Conservation (phyloP, 2,113 vertebrate species). For the Laticauda laticaudata region DNA sequence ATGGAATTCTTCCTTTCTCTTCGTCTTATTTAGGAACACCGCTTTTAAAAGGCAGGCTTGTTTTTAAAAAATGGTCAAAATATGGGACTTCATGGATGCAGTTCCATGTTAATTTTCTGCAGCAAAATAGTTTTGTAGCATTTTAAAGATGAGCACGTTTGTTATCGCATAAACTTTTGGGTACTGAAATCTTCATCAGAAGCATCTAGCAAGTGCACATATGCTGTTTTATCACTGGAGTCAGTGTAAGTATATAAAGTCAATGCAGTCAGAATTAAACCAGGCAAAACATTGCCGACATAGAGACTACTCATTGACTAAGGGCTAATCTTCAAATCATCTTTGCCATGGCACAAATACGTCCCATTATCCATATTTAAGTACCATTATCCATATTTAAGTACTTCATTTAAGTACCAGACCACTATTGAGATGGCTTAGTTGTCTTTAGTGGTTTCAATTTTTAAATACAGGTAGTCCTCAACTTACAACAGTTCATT, state of each 20-base stretch:
- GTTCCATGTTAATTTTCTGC: neutral
- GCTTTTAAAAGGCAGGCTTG: neutral
- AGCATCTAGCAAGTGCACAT: neutral
- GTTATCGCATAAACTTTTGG: neutral
- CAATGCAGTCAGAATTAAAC: neutral
- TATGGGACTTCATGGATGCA: neutral
- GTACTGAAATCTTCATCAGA: neutral
- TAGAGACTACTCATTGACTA: neutral
- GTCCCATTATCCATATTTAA: neutral
- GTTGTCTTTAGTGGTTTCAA: neutral
- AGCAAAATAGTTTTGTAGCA: neutral
- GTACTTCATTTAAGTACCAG: neutral
- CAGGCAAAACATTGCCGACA: neutral
- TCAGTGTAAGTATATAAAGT: neutral
- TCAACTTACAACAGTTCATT: too few species aligned
- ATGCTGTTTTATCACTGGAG: neutral
- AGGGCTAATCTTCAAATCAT: neutral
- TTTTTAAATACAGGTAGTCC: neutral
- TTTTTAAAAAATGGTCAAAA: neutral
- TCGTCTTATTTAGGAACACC: neutral
- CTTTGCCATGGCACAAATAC: neutral
- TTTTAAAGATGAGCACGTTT: neutral
- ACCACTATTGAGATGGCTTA: neutral
- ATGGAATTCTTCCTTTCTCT: neutral
- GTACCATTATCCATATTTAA: neutral